phyloP scores from a whole-genome alignment of 1,140 invertebrate genomes.

The Achroia grisella region DNA sequence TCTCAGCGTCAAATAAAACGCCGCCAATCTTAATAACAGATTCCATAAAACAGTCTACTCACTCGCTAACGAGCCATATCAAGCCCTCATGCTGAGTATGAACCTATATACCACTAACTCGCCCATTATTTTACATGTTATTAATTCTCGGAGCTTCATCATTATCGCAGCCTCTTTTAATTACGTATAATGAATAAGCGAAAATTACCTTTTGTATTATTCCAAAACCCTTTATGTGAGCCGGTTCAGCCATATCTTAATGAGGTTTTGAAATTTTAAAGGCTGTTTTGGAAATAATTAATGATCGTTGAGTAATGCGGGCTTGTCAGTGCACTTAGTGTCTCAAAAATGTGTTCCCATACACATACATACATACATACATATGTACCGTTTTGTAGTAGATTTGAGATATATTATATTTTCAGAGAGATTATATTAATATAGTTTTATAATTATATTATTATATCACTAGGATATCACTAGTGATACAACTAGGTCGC shows the following conservation, averaged over 20 bases:
- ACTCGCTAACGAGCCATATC: background rate
- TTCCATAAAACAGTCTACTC: no score
- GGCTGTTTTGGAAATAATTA: conserved; percentile 50
- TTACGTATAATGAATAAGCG: conserved; percentile 42
- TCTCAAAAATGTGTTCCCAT: no score
- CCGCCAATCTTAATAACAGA: no score
- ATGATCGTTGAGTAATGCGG: conserved; percentile 32
- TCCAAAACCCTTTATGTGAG: conserved; percentile 29
- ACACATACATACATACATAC: no score
- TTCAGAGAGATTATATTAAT: no score
- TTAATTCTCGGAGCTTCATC: conserved; percentile 26
- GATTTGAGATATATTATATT: no score
- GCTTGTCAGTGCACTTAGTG: no score
- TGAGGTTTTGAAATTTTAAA: conserved; percentile 56
- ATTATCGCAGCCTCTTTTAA: conserved; percentile 33
- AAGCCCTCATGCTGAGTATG: conserved; percentile 5
- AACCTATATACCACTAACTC: conserved; percentile 16
- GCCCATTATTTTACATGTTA: conserved; percentile 24
- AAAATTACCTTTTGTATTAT: conserved; percentile 41
- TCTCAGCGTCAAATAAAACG: no score
- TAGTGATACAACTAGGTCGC: no score
- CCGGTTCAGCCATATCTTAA: conserved; percentile 32
- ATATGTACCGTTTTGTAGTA: no score
- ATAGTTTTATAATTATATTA: no score
- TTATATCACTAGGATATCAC: no score